Conservation (phyloP, 2,113 vertebrate species). For the Coryphaenoides rupestris region DNA sequence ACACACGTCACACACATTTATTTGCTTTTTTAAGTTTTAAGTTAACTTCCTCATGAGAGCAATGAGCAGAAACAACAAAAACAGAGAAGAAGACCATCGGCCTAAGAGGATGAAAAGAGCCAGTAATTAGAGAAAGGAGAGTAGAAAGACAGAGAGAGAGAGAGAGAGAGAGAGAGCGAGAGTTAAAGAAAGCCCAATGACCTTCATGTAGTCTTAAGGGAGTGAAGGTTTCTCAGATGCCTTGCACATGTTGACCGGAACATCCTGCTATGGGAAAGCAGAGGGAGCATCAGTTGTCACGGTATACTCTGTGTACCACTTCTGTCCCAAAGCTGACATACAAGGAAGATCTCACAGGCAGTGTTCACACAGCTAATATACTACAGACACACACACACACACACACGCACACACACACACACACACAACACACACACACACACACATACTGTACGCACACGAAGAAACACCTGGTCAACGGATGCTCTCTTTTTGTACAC, state of each 20-base stretch:
- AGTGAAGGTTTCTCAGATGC: constrained; percentile 22
- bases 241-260: constrained; percentile 26
- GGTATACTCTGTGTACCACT: background rate
- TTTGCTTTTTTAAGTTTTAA: too few species aligned
- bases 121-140: background rate
- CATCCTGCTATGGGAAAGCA: constrained; percentile 26
- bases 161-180: constrained; percentile 9
- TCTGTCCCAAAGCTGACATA: constrained; percentile 16
- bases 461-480: too few species aligned
- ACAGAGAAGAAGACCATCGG: too few species aligned
- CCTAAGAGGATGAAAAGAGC: too few species aligned
- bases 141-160: background rate
- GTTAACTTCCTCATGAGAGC: too few species aligned
- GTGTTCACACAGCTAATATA: background rate
- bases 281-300: constrained; percentile 12
- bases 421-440: background rate
- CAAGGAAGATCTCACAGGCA: background rate
- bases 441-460: background rate
- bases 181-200: constrained; percentile 26
- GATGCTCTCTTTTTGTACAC: too few species aligned
- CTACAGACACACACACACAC: background rate
- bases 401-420: background rate
- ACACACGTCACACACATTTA: too few species aligned
- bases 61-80: too few species aligned
- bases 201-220: constrained; percentile 20